Evolutionary conservation across 2,888 invertebrate genomes (phyloP), one percentile per base, ranked within the genome.

Genomic region (Drosophila cracens): DNA sequence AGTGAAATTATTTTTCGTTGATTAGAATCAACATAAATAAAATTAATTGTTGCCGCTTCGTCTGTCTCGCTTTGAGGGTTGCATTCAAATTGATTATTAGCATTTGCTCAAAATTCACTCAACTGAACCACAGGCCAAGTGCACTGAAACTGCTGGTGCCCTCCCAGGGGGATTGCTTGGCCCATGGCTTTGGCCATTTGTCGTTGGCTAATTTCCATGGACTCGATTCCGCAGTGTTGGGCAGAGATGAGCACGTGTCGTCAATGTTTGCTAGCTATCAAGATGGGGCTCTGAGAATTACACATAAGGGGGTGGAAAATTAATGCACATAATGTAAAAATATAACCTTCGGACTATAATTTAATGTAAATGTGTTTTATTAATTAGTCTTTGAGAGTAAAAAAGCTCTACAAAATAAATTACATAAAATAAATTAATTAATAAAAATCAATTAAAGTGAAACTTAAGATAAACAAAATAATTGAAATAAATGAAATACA

Each of bases 31-130:
- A 89, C 86, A 89, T 89, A 86, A 88, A 86, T 83, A 87, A 88
- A 89, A 89, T 87, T 87, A 87, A 89, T 87, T 87, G 87, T 87
- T 87, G 89, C 86, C 83, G 90, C 73, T 80, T 79, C 67, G 76
- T 57, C 74, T 70, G 71, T 64, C 29, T 40, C 46, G 58, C 38
- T 57, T 43, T 62, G 74, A 69, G 79, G 89, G 89, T 88, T 87
- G 90, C 89, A 89, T 88, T 79, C 88, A 88, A 89, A 88, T 87
- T 83, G 85, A 88, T 87, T 87, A 87, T 89, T 87, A 88, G 82
- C 86, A 63, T 60, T 64, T 48, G 60, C 27, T 8, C 46, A 18
- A 48, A 62, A 69, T 34, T 48, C 70, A 81, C 54, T 82, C 73
- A 78, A 77, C 53, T 77, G 79, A 62, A 75, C 72, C 70, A 66